Conservation (phyloP, 2,797 vertebrate genomes). For the Masticophis lateralis region DNA sequence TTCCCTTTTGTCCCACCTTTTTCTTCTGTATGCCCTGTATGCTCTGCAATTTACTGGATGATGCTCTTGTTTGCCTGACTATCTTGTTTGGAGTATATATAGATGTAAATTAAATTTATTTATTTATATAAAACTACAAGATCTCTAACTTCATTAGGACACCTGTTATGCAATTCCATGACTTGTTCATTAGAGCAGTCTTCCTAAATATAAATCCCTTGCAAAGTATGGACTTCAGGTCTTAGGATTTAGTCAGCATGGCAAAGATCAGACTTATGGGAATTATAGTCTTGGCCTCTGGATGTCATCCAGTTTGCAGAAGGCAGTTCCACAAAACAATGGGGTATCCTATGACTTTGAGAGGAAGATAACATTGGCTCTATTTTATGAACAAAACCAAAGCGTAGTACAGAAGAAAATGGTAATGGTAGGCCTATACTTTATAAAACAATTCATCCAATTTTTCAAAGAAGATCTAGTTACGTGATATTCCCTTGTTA, state of each 20-base stretch:
- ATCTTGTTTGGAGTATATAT: background rate
- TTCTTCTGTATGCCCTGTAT: background rate
- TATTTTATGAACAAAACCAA: background rate
- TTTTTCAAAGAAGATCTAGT: background rate
- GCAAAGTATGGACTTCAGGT: background rate
- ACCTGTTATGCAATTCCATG: background rate
- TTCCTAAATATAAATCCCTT: background rate
- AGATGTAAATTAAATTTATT: background rate
- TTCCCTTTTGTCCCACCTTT: background rate
- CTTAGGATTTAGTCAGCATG: background rate
- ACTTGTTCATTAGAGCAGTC: background rate
- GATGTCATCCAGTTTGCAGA: background rate
- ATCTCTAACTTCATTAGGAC: background rate
- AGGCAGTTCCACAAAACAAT: background rate
- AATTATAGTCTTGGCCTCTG: background rate
- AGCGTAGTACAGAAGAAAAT: background rate
- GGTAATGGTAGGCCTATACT: background rate
- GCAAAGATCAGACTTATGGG: background rate
- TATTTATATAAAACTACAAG: background rate
- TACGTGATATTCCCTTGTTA: background rate
- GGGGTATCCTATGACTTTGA: background rate
- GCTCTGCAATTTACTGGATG: background rate
- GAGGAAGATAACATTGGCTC: background rate
- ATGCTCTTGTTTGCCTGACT: background rate
- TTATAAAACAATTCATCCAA: background rate